These are phyloP conservation scores for Callospermophilus lateralis DNA, from an alignment of 2,113 vertebrate genomes.

Conservation along the genomic window DNA sequence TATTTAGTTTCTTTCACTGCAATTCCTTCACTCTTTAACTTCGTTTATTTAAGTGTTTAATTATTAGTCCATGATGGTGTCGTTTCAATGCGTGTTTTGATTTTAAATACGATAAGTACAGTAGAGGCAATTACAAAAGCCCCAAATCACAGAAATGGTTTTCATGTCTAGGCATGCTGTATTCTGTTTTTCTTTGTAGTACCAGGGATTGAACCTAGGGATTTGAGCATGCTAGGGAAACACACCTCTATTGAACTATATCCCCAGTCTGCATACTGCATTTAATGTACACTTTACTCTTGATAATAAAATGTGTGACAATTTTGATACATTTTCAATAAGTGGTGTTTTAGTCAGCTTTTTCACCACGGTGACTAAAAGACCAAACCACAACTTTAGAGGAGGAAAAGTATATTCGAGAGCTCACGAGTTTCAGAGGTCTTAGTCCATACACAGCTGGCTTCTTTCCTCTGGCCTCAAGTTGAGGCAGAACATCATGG, in stretches of 20 bases:
- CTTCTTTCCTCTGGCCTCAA: no score
- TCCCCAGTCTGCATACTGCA: neutral
- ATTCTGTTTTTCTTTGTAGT: neutral
- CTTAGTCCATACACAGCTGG: no score
- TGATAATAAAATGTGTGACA: neutral
- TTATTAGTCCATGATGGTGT: neutral
- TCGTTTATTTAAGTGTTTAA: neutral
- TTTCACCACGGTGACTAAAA: no score
- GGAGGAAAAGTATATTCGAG: no score
- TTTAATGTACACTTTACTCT: neutral
- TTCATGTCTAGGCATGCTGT: neutral
- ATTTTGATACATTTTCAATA: neutral
- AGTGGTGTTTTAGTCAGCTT: neutral
- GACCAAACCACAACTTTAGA: no score
- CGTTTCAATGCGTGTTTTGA: neutral
- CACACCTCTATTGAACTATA: neutral
- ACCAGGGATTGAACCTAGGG: neutral
- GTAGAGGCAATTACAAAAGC: neutral
- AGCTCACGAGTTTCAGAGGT: no score
- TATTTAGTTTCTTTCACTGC: neutral
- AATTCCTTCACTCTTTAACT: slow-evolving; percentile 1
- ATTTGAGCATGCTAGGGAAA: neutral
- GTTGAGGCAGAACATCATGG: no score
- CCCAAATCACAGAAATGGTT: neutral
- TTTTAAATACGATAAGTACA: slow-evolving; percentile 10